Conservation (phyloP, 2,888 invertebrate genomes). For the Tachina lurida region DNA sequence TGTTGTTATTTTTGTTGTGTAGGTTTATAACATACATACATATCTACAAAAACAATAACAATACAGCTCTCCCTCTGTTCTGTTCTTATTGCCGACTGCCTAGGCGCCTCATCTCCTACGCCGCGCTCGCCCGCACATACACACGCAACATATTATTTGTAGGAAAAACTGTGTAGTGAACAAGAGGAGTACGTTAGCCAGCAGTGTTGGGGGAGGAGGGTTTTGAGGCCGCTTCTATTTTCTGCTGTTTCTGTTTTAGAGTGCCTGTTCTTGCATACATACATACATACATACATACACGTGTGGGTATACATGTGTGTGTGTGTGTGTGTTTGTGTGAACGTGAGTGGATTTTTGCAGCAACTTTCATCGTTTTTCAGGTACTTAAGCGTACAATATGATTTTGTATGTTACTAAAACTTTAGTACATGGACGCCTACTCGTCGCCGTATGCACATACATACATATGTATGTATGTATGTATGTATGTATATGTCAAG, state of each 20-base stretch:
- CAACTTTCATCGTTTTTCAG: slow-evolving; percentile 35
- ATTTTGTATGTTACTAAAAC: background rate
- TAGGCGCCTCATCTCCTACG: slow-evolving; percentile 16
- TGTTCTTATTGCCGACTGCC: slow-evolving; percentile 29
- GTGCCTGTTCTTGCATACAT: slow-evolving; percentile 1
- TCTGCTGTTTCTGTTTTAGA: slow-evolving; percentile 20
- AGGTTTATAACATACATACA: slow-evolving; percentile 11
- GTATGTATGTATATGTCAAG: background rate
- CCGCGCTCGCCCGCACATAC: background rate
- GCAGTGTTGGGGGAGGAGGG: slow-evolving; percentile 33
- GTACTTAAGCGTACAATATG: slow-evolving; percentile 25
- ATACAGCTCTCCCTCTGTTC: slow-evolving; percentile 31
- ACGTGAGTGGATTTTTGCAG: slow-evolving; percentile 13
- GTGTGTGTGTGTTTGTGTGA: slow-evolving; percentile 15
- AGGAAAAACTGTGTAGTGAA: background rate
- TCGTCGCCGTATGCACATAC: background rate
- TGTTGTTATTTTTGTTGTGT: slow-evolving; percentile 41
- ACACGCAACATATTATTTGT: background rate
- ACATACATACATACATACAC: background rate
- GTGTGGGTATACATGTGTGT: slow-evolving; percentile 1
- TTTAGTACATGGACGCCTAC: slow-evolving; percentile 23
- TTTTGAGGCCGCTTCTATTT: slow-evolving; percentile 54
- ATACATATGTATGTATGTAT: background rate
- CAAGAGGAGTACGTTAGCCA: slow-evolving; percentile 6
- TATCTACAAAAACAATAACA: slow-evolving; percentile 60